Evolutionary conservation across 2,113 vertebrate species (phyloP), one percentile per base, ranked within the genome.

Genomic region (Calyptomena viridis): DNA sequence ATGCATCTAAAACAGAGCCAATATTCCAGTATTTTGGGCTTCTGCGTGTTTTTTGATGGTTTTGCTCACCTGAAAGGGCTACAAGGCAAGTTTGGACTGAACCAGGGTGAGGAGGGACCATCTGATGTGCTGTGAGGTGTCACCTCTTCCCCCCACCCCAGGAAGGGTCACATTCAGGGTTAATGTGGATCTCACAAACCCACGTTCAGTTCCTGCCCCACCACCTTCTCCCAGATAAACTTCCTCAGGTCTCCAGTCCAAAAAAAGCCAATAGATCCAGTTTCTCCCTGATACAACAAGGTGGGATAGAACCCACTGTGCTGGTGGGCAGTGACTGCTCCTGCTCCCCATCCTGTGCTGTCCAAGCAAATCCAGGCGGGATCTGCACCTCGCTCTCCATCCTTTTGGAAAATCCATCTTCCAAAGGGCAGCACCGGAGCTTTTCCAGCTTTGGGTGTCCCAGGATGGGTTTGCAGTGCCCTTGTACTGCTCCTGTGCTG

Each of bases 291-390:
- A 17, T 10, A 1, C 1, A 59, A 91, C 1, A 2, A 12, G 23
- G 42, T 37, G 30, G 35, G 55, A 52, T 6, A 58, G 15, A 53
- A 75, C 22, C 50, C n/a, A 8, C 20, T 2, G 2, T 33, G 58
- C 58, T 74, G 35, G 19, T 71, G 71, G 66, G 28, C 39, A 7
- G 58, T 19, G 2, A 17, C 17, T 35, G 47, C 23, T 77, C 35
- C 83, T 62, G 55, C 12, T 33, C 24, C n/a, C 39, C 18, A 30
- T 4, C 39, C 42, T 49, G 80, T 50, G 49, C 62, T 87, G 37
- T 33, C 58, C 50, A 39, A 3, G 23, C 0, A 0, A 84, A 50
- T 53, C 58, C 59, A 50, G 74, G 44, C 0, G 1, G 42, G 39
- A 17, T 64, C 64, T 72, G 71, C 24, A 3, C 30, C 23, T 28